Percentiles rank a stretch among this genome's conserved stretches.
These are phyloP conservation scores for Vulpes ferrilata DNA, from an alignment of 2,113 vertebrate genomes.

Conservation along the genomic window DNA sequence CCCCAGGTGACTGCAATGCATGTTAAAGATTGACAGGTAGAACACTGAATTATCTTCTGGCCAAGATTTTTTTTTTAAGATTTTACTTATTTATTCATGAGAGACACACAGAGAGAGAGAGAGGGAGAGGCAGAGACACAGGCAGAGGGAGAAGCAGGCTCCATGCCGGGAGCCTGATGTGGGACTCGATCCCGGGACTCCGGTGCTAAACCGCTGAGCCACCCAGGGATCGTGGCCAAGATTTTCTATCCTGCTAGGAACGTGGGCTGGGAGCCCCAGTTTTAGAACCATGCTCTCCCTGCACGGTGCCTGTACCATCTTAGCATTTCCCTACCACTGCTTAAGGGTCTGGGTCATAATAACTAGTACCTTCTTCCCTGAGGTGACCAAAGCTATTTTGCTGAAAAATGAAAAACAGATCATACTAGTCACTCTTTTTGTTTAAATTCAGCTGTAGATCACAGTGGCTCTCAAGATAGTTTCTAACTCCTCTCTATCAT, in stretches of 20 bases:
- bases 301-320: rapidly evolving
- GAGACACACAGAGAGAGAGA: too few relatives aligned
- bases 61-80: neutral
- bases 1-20: neutral
- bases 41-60: neutral
- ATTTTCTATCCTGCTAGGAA: neutral
- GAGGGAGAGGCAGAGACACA: too few relatives aligned
- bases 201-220: too few relatives aligned
- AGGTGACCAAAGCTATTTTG: neutral
- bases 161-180: too few relatives aligned
- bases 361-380: neutral
- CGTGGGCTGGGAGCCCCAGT: neutral
- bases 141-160: too few relatives aligned
- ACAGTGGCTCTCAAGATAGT: neutral
- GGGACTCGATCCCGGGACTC: too few relatives aligned
- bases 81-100: too few relatives aligned
- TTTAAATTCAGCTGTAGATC: neutral
- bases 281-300: neutral
- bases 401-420: neutral
- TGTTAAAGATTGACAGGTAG: neutral
- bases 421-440: neutral
- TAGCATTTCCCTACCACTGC: neutral
- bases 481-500: neutral
- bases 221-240: too few relatives aligned
- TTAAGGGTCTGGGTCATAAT: neutral